phyloP scores from a whole-genome alignment of 2,113 vertebrate species.

The Gadus chalcogrammus region DNA sequence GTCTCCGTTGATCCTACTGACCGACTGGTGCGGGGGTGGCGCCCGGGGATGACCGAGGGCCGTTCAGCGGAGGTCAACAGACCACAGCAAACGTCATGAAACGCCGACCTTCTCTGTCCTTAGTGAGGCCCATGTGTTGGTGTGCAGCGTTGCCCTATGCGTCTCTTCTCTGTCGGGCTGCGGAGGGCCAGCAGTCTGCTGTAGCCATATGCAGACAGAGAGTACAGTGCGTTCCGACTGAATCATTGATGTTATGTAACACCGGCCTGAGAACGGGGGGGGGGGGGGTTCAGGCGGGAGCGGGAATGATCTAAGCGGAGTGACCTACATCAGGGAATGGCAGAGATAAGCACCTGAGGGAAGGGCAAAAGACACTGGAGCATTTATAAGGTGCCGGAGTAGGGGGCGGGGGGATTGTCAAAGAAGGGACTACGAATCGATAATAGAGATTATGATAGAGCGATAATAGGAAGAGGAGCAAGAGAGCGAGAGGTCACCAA shows the following conservation, averaged over 20 bases:
- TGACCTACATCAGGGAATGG: slow-evolving; percentile 60
- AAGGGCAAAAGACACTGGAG: slow-evolving; percentile 16
- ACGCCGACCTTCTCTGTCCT: too few relatives aligned
- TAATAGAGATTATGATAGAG: background rate
- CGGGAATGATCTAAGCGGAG: slow-evolving; percentile 36
- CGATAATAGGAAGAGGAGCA: background rate
- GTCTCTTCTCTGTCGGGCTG: background rate
- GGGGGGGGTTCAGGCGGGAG: background rate
- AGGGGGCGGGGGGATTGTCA: background rate
- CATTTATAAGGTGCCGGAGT: background rate
- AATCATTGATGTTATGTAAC: slow-evolving; percentile 65
- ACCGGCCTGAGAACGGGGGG: slow-evolving; percentile 29
- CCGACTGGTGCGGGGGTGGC: background rate
- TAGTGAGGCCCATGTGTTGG: too few relatives aligned
- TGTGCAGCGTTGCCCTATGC: too few relatives aligned
- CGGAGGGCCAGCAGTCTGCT: slow-evolving; percentile 40
- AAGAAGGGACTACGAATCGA: background rate
- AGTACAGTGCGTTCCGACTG: slow-evolving; percentile 43
- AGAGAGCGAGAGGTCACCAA: background rate
- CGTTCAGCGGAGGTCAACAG: too few relatives aligned
- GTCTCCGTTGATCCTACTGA: slow-evolving; percentile 24
- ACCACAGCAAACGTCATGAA: too few relatives aligned
- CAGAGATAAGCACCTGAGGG: slow-evolving; percentile 49
- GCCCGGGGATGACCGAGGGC: too few relatives aligned
- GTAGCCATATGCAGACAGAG: slow-evolving; percentile 44